Evolutionary conservation across 64 coral and sea anemone species (phyloP), one percentile per base, ranked within the genome.

Genomic region (Cladopsammia gracilis): DNA sequence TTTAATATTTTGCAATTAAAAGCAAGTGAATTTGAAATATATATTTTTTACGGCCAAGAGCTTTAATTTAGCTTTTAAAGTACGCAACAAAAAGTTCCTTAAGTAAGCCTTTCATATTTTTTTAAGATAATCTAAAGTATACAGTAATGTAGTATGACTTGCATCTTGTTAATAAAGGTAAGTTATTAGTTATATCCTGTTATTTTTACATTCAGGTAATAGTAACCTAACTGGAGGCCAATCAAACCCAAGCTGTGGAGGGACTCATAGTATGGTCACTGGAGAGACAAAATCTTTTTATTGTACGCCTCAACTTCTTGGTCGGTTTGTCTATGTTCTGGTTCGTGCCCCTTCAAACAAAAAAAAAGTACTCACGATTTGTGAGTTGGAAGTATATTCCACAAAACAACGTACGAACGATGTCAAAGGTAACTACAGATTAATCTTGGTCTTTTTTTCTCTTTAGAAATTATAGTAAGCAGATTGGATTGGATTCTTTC

Each of bases 401-500:
- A 69, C 6, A 69, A 23, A 0, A 9, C 65, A 25, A 69, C 2
- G 6, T 69, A 7, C 20, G 5, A 24, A 69, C 23, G 11, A 20
- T 69, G n/a, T 69, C 5, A 69, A 18, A 69, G 65, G 65, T 69
- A 69, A 69, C 25, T 61, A 34, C 50, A 73, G 73, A 86, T 53
- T 93, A 6, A 78, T 14, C 43, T 7, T 93, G 54, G 48, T 64
- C 1, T 16, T 43, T 76, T 78, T 64, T 25, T 34, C 78, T 1
- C 77, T 25, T 82, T 57, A 86, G 26, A 71, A 93, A 23, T 93
- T 86, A 48, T 66, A n/a, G 46, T 10, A n/a, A 2, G 15, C 52
- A 7, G 3, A 13, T 12, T 76, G 23, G 16, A 8, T 87, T 34
- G 20, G 48, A 51, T 52, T 18, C 4, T 11, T 49, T 34, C 58